Evolutionary conservation across 2,113 vertebrate genomes (phyloP), one percentile per base, ranked within the genome.

Genomic region (Misgurnus anguillicaudatus): DNA sequence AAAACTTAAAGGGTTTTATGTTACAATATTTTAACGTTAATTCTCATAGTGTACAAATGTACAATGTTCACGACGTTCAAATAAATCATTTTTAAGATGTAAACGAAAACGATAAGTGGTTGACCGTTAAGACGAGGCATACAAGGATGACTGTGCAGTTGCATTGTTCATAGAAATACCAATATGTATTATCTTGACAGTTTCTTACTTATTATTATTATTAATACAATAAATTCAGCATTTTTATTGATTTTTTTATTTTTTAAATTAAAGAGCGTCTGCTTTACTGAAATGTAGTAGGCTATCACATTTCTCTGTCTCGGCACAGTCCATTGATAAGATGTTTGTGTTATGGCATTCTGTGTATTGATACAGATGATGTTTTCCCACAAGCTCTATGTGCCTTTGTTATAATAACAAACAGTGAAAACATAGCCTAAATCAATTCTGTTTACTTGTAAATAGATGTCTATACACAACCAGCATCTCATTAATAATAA

Each of bases 301-400:
- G 24, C 24, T 73, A 36, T 69, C n/a, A 19, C 14, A 16, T 72
- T 55, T 66, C n/a, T 71, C 51, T 38, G 11, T 14, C 47, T 42
- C 48, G 63, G 57, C 57, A 63, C 62, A 68, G 41, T 67, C 31
- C 73, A 55, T 51, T 61, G 66, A 76, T 69, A 62, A 68, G 21
- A 61, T 78, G 79, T 80, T 74, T 60, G 73, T 61, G 45, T 60
- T 11, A 7, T 75, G 42, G 21, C 58, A 48, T 60, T 31, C 14
- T 13, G 21, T 58, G n/a, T 58, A 72, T 75, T 75, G 57, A 45
- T n/a, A 47, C 42, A 24, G 19, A 62, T 41, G 21, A 48, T 61
- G 72, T 36, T 36, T 62, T 19, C 31, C 58, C 39, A 60, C 38
- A 73, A 42, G 39, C n/a, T 14, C 11, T 19, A n/a, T 5, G 13